Percentiles rank a stretch among this genome's conserved stretches.
Conservation (phyloP, 2,797 vertebrate species). For the Danio aesculapii region DNA sequence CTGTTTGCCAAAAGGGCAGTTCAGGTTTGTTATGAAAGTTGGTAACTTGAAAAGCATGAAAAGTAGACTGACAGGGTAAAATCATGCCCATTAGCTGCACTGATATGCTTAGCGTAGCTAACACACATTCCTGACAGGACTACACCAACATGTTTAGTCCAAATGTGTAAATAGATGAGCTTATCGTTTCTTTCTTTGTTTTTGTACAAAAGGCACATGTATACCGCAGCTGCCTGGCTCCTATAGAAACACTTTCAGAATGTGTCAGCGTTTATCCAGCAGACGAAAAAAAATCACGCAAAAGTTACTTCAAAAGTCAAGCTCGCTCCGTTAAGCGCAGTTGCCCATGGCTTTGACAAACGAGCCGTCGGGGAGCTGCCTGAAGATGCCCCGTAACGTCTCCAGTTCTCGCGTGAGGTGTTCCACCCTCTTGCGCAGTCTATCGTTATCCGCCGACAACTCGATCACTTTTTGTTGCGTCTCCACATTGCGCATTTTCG, state of each 20-base stretch:
- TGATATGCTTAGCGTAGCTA: conserved; percentile 67
- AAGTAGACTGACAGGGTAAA: conserved; percentile 54
- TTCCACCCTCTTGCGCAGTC: conserved; percentile 94
- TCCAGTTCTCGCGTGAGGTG: conserved; percentile 95
- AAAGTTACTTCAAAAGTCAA: conserved; percentile 52
- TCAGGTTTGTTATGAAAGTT: conserved; percentile 59
- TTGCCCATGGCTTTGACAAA: conserved; percentile 92
- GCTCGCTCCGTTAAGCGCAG: conserved; percentile 78
- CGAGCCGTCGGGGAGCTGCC: conserved; percentile 93
- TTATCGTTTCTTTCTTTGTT: conserved; percentile 64
- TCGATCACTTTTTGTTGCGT: conserved; percentile 97
- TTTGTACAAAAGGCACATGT: conserved; percentile 74
- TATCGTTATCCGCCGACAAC: conserved; percentile 91
- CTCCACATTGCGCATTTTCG: conserved; percentile 96
- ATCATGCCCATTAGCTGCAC: conserved; percentile 75
- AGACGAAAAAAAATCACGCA: conserved; percentile 46
- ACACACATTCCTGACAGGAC: conserved; percentile 65
- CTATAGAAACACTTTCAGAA: conserved; percentile 65
- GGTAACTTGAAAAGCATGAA: conserved; percentile 47
- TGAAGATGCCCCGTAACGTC: conserved; percentile 94
- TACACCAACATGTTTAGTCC: conserved; percentile 67
- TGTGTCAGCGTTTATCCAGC: conserved; percentile 63
- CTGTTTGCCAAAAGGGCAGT: conserved; percentile 51
- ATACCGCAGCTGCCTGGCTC: conserved; percentile 74
- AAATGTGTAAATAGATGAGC: conserved; percentile 67